phyloP scores from a whole-genome alignment of 1,140 invertebrate species.

The Drosophila pseudoananassae region DNA sequence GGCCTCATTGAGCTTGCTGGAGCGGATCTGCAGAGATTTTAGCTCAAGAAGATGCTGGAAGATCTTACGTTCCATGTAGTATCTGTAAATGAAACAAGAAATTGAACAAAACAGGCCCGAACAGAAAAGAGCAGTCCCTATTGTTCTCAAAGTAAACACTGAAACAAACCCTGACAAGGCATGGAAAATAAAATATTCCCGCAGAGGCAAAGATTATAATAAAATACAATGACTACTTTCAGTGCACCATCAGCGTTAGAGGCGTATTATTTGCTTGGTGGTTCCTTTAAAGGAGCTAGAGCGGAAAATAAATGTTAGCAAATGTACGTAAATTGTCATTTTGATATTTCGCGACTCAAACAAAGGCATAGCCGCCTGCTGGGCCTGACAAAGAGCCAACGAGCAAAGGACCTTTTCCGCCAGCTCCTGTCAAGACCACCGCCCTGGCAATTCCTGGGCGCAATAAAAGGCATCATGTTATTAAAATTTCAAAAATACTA shows the following conservation, averaged over 20 bases:
- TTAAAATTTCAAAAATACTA: conserved; percentile 83
- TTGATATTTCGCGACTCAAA: conserved; percentile 72
- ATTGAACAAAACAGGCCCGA: conserved; percentile 2
- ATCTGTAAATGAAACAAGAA: conserved; percentile 85
- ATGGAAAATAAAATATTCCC: not conserved
- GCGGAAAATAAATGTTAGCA: conserved; percentile 69
- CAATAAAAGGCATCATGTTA: conserved; percentile 79
- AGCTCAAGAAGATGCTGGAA: conserved; percentile 97
- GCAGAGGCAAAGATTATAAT: no score
- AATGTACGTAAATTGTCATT: conserved; percentile 79
- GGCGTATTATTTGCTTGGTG: not conserved
- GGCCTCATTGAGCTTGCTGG: conserved; percentile 94
- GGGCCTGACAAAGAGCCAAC: conserved; percentile 18
- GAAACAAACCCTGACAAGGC: not conserved
- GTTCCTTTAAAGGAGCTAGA: conserved; percentile 7
- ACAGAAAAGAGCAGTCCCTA: conserved; percentile 29
- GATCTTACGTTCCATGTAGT: conserved; percentile 95
- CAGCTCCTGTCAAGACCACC: not conserved
- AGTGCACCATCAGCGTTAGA: conserved; percentile 18
- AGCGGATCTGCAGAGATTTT: conserved; percentile 95
- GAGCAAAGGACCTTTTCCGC: conserved; percentile 1
- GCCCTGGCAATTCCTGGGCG: conserved; percentile 58
- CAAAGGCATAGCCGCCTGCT: conserved; percentile 61
- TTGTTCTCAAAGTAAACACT: not conserved
- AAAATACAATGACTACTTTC: not conserved